Conservation (phyloP, 2,797 vertebrate genomes). For the Vipera latastei region DNA sequence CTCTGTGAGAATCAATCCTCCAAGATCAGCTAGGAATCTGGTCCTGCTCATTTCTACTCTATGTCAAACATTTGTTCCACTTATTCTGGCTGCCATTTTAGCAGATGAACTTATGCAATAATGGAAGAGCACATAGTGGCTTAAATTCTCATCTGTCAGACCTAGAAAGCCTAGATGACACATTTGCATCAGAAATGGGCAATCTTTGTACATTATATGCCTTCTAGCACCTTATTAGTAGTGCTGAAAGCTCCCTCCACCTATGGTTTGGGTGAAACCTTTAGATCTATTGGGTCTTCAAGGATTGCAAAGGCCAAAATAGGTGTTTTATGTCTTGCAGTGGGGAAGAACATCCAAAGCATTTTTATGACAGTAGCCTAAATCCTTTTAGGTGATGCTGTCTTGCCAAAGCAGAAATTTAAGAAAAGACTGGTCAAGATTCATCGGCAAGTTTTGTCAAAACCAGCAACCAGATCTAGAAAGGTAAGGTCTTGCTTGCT, state of each 20-base stretch:
- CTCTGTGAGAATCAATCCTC: not conserved
- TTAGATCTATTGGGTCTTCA: not conserved
- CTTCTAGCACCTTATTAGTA: not conserved
- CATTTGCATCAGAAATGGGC: not conserved
- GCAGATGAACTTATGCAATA: not conserved
- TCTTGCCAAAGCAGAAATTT: not conserved
- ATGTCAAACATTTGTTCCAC: not conserved
- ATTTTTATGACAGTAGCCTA: not conserved
- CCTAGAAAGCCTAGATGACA: not conserved
- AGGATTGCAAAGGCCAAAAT: not conserved
- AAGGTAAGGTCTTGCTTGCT: not conserved
- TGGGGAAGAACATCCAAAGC: not conserved
- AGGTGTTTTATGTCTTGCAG: not conserved
- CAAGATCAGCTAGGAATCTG: not conserved
- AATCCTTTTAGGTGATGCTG: not conserved
- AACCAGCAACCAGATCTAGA: not conserved
- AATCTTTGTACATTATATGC: not conserved
- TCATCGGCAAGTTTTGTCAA: not conserved
- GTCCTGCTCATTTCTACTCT: not conserved
- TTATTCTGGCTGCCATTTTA: not conserved
- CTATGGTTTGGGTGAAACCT: not conserved
- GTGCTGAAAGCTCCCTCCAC: not conserved
- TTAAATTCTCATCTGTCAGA: not conserved
- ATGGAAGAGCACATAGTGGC: not conserved
- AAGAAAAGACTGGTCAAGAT: not conserved